phyloP scores from a whole-genome alignment of 2,797 vertebrate genomes.

The Harpagifer antarcticus region DNA sequence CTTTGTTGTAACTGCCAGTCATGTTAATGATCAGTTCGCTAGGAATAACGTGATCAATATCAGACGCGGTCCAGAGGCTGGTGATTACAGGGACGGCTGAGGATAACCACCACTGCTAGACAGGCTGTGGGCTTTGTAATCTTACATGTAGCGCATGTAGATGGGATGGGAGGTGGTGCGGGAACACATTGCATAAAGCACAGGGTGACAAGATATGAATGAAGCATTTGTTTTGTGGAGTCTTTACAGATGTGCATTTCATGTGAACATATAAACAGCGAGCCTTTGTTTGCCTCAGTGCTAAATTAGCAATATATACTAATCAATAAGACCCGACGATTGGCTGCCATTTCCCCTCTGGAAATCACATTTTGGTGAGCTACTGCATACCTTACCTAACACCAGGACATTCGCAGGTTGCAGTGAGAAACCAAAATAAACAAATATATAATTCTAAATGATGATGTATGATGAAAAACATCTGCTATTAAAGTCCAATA shows the following conservation, averaged over 20 bases:
- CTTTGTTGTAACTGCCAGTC: slow-evolving; percentile 82
- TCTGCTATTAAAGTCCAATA: neutral
- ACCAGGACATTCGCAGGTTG: neutral
- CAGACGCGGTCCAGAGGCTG: slow-evolving; percentile 71
- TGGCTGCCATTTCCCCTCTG: slow-evolving; percentile 24
- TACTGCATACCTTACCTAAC: neutral
- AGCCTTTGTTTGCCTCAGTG: neutral
- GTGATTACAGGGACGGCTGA: slow-evolving; percentile 71
- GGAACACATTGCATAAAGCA: slow-evolving; percentile 31
- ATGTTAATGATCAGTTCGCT: slow-evolving; percentile 80
- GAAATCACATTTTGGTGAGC: neutral
- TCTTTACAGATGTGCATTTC: slow-evolving; percentile 23
- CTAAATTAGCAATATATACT: slow-evolving; percentile 3
- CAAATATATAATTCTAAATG: neutral
- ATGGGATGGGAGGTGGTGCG: slow-evolving; percentile 25
- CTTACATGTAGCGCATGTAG: slow-evolving; percentile 31
- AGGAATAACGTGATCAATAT: slow-evolving; percentile 83
- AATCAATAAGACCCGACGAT: neutral
- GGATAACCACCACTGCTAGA: slow-evolving; percentile 53
- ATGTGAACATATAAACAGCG: neutral
- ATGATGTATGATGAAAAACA: neutral
- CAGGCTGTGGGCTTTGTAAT: slow-evolving; percentile 38
- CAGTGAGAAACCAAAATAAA: neutral
- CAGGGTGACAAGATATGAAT: neutral
- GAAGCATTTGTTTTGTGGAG: slow-evolving; percentile 28